Base-by-base conservation (phyloP, 2,113 vertebrate genomes). In the Desmodus rotundus region DNA sequence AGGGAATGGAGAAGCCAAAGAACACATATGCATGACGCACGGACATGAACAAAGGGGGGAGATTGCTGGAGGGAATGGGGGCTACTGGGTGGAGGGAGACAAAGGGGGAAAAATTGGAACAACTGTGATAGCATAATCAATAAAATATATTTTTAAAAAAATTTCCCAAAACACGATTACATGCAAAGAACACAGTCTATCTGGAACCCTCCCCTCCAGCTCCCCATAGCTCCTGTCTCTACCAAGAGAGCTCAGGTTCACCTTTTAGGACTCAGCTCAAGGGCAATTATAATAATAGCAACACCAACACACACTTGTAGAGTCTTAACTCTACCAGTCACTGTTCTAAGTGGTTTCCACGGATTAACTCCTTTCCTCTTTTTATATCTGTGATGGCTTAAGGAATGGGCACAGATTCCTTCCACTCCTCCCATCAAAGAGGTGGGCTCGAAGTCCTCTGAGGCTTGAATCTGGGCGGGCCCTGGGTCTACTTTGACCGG, bases 111-210 rank as follows among this genome's bases (percentile, higher is more conserved):
- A 61, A 31, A 63, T 31, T 31, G 61, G 61, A 28, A 63, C 13
- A 63, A 63, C 28, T 63, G 61, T 63, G 31, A 63, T 63, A 63
- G 61, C 61, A 63, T 63, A 63, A 63, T 63, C 13, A 63, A 63
- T 63, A 28, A 63, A 63, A 13, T 63, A 31, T 14, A 31, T 63
- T 5, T 28, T 63, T 28, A 14, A 5, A 31, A 70, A 92, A 63
- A 33, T 33, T 47, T 24, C 36, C 47, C 1, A 2, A 15, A 12
- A 56, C 2, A 2, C 1, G 1, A 43, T 2, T 1, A 10, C 3
- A 4, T 54, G 45, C 47, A 70, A 72, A 50, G 13, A 38, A 1
- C 31, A 19, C n/a, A 26, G 72, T 43, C 19, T 10, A 4, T 38
- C 72, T 12, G 31, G 70, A n/a, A 45, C 16, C 17, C 11, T 12